Percentiles rank a stretch among this genome's conserved stretches.
Conservation (phyloP, 2,113 vertebrate species). For the Aythya baeri region DNA sequence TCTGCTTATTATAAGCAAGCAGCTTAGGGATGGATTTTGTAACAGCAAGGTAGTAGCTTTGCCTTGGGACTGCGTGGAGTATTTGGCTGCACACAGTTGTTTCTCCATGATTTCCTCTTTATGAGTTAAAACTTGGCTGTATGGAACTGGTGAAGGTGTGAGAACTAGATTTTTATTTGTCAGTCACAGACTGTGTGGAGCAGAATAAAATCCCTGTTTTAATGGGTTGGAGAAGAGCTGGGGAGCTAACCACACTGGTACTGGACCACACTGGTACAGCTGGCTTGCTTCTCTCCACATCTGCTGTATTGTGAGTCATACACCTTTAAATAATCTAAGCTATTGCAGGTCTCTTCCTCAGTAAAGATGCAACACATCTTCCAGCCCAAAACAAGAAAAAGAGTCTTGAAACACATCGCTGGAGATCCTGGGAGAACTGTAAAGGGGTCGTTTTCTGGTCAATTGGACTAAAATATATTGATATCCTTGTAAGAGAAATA, state of each 20-base stretch:
- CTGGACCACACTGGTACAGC: background rate
- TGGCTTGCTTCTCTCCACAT: background rate
- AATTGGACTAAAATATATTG: background rate
- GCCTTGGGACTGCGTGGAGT: fast-evolving
- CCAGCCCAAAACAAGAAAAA: background rate
- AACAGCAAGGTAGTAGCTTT: background rate
- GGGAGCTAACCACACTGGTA: background rate
- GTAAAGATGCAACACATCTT: background rate
- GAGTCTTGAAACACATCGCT: background rate
- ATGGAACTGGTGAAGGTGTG: background rate
- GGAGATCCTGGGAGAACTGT: background rate
- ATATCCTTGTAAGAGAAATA: background rate
- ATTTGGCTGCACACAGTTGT: background rate
- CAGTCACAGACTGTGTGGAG: background rate
- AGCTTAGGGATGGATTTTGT: background rate
- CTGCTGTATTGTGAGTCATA: background rate
- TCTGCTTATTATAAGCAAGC: background rate
- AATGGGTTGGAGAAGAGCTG: background rate
- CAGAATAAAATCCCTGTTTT: background rate
- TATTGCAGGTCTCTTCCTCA: background rate
- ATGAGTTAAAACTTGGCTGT: background rate
- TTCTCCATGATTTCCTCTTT: background rate
- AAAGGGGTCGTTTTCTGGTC: background rate
- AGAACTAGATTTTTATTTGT: background rate
- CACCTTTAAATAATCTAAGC: background rate